Evolutionary conservation across 2,888 invertebrate genomes (phyloP).

Genomic region (Lingula anatina): DNA sequence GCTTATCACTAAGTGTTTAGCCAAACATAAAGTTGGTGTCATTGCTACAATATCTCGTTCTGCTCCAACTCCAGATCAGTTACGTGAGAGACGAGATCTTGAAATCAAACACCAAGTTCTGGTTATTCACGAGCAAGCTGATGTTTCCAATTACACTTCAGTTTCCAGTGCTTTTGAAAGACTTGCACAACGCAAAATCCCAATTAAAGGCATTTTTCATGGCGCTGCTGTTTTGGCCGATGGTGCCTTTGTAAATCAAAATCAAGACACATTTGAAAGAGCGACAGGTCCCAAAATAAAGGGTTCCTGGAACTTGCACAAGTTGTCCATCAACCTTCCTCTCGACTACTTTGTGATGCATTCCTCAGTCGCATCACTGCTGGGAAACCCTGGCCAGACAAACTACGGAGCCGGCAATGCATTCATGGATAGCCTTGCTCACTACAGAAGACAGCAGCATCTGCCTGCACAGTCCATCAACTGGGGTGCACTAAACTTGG

Average conservation of each 20-base stretch:
- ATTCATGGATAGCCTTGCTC: constrained; percentile 27
- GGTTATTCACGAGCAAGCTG: constrained; percentile 14
- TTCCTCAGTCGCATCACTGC: constrained; percentile 26
- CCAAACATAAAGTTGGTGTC: constrained; percentile 17
- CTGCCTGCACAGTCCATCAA: constrained; percentile 25
- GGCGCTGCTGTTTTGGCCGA: constrained; percentile 24
- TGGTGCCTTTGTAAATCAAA: constrained; percentile 13
- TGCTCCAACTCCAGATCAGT: constrained; percentile 7
- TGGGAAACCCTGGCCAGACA: constrained; percentile 28
- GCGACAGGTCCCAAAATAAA: constrained; percentile 25
- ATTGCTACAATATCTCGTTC: constrained; percentile 21
- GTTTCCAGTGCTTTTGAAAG: constrained; percentile 12
- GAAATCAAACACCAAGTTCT: neutral
- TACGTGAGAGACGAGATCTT: neutral
- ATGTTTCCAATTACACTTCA: constrained; percentile 16
- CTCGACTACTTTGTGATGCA: constrained; percentile 31
- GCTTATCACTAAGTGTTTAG: constrained; percentile 19
- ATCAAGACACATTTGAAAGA: constrained; percentile 12
- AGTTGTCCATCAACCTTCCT: constrained; percentile 11
- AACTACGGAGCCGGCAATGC: constrained; percentile 32
- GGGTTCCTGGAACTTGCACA: constrained; percentile 29
- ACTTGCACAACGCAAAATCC: too few species aligned
- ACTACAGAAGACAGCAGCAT: constrained; percentile 18
- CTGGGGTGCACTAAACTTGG: constrained; percentile 23
- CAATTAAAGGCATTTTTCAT: constrained; percentile 25